phyloP scores from a whole-genome alignment of 2,888 invertebrate genomes.

The Rhagonycha fulva region DNA sequence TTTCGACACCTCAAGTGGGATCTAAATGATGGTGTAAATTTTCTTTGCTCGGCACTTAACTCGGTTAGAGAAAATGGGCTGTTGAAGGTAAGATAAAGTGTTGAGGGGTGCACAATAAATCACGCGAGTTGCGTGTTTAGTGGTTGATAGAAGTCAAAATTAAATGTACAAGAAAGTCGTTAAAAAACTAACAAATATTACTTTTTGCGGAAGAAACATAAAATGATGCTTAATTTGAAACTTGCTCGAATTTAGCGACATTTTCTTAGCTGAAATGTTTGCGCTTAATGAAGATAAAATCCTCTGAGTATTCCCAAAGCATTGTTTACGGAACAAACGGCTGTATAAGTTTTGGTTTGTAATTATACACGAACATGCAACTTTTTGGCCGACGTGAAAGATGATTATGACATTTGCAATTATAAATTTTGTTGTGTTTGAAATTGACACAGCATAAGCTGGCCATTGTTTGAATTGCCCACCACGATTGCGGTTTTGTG shows the following conservation, averaged over 20 bases:
- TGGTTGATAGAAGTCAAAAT: not conserved
- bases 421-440: not conserved
- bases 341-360: not conserved
- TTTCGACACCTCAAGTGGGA: not conserved
- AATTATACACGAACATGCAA: not conserved
- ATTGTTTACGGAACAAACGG: not conserved
- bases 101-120: not conserved
- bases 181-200: not conserved
- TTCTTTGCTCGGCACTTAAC: not conserved
- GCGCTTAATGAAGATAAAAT: not conserved
- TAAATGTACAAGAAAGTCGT: not conserved
- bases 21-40: not conserved
- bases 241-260: not conserved
- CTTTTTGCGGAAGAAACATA: not conserved
- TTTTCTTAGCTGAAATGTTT: not conserved
- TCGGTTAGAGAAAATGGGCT: not conserved
- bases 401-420: not conserved
- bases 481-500: conserved; percentile 6
- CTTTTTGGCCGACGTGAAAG: not conserved
- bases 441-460: not conserved
- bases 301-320: not conserved
- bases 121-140: not conserved
- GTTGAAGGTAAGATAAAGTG: not conserved
- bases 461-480: conserved; percentile 14
- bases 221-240: not conserved